These are phyloP conservation scores for Pseudobourletiella spinata DNA, from an alignment of 1,140 invertebrate genomes.

Conservation along the genomic window DNA sequence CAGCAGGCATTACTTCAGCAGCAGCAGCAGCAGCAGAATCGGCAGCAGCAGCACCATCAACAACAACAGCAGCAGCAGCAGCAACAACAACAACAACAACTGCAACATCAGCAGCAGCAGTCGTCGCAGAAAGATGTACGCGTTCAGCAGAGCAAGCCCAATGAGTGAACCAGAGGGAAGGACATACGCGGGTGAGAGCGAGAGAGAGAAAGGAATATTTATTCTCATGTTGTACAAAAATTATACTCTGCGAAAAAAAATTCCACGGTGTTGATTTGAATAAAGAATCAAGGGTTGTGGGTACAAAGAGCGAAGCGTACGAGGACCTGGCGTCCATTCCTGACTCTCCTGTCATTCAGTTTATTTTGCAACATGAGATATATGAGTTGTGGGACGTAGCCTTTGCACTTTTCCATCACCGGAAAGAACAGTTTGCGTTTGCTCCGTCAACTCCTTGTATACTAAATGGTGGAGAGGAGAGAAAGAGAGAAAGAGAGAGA, in stretches of 20 bases:
- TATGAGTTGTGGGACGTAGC: too few relatives aligned
- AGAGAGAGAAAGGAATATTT: too few relatives aligned
- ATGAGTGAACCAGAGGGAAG: neutral
- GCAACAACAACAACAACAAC: neutral
- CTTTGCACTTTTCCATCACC: neutral
- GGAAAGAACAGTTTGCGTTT: slow-evolving; percentile 1
- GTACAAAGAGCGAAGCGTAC: too few relatives aligned
- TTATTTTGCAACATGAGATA: neutral
- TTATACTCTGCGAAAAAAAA: neutral
- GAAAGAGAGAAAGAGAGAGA: too few relatives aligned
- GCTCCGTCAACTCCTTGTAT: neutral
- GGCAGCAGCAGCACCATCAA: neutral
- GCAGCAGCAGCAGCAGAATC: slow-evolving; percentile 11
- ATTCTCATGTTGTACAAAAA: too few relatives aligned
- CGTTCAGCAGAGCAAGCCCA: neutral
- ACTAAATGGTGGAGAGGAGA: too few relatives aligned
- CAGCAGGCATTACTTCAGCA: neutral
- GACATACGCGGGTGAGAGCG: neutral
- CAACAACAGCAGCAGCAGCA: neutral
- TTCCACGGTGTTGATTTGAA: neutral
- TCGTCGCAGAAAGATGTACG: neutral
- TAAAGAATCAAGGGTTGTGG: neutral
- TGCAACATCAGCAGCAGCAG: neutral
- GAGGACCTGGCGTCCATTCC: too few relatives aligned
- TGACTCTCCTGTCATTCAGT: neutral